Evolutionary conservation across 2,113 vertebrate species (phyloP), one percentile per base, ranked within the genome.

Genomic region (Gallinago media): DNA sequence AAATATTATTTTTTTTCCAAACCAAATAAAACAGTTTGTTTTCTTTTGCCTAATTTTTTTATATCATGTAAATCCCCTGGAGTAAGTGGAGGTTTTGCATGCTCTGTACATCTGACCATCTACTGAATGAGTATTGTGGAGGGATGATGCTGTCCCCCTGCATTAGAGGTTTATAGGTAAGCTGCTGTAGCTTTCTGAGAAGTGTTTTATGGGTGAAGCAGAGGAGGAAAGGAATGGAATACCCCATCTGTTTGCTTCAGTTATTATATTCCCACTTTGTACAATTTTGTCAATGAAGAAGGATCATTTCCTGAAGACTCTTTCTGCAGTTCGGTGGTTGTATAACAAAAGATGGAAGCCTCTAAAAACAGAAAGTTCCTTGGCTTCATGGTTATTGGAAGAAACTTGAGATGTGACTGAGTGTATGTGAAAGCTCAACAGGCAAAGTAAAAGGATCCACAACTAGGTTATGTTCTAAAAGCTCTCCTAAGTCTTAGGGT

Each of bases 331-430:
- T 49, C 1, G 2, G 46, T 68, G 18, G 14, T 38, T 76, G 40
- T 25, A 58, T 83, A 93, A 36, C 47, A 67, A 49, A 67, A 65
- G 19, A 73, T 47, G 13, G 58, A 58, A 50, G 52, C 47, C 38
- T 87, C 10, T 31, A 26, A 59, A 83, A 86, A 27, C 29, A 73
- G 14, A 47, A 67, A 26, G 23, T 85, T 88, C 32, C 36, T 73
- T 1, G 4, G 23, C 49, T 52, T 76, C 0, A 0, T 10, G 2
- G 6, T 73, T 58, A 8, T 55, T 77, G 63, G 55, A 80, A 59
- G 55, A 83, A 68, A 31, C 27, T 31, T 77, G 50, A 66, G 26
- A 55, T 8, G 2, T 13, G 14, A 42, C n/a, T 63, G 32, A 67
- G 9, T 50, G 12, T 74, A 32, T 85, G 4, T 67, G 20, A 92